phyloP scores from a whole-genome alignment of 2,113 vertebrate species.

The Sebastes schlegelii region DNA sequence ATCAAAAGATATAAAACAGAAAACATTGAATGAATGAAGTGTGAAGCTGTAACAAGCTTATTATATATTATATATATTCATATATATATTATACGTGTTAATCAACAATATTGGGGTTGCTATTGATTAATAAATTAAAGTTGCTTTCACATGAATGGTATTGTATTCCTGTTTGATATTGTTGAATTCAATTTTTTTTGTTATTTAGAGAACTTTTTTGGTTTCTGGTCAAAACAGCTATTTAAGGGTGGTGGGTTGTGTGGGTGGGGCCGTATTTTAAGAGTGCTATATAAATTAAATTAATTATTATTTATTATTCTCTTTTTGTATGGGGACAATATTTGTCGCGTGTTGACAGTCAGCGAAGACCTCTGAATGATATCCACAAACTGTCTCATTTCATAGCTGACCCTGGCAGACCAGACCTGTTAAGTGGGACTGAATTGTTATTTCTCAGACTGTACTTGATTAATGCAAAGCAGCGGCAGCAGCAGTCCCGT shows the following conservation, averaged over 20 bases:
- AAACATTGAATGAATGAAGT: neutral
- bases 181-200: neutral
- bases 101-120: neutral
- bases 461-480: constrained; percentile 65
- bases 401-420: neutral
- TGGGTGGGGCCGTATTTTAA: too few species aligned
- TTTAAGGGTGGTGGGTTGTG: too few species aligned
- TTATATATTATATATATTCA: too few species aligned
- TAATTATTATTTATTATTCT: too few species aligned
- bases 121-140: neutral
- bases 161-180: neutral
- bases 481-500: constrained; percentile 38
- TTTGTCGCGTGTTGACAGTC: neutral
- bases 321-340: neutral
- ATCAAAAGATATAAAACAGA: neutral
- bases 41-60: neutral
- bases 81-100: neutral
- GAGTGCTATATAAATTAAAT: too few species aligned
- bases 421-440: neutral
- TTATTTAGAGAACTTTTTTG: neutral
- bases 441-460: constrained; percentile 58
- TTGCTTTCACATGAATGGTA: neutral
- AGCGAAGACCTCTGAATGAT: neutral
- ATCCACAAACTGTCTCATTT: neutral
- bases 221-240: too few species aligned